Conservation (phyloP, 2,797 vertebrate genomes). For the Pampus argenteus region DNA sequence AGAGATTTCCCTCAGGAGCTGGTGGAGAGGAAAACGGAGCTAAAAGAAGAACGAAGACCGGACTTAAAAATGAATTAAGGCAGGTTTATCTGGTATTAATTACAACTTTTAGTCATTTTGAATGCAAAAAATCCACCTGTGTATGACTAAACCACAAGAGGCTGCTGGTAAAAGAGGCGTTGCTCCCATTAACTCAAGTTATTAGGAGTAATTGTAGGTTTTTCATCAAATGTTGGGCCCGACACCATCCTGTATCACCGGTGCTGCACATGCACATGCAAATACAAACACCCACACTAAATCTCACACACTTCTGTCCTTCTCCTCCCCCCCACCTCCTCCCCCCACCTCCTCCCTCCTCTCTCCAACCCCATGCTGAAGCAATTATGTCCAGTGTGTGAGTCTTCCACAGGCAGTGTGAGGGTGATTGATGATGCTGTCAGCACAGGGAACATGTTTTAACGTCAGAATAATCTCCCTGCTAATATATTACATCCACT, state of each 20-base stretch:
- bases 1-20: neutral
- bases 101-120: neutral
- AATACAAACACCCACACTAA: constrained; percentile 54
- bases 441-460: constrained; percentile 84
- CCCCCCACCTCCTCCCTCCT: neutral
- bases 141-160: neutral
- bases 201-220: constrained; percentile 30
- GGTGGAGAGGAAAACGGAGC: neutral
- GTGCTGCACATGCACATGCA: constrained; percentile 57
- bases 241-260: constrained; percentile 24
- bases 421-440: constrained; percentile 88
- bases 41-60: neutral
- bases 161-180: constrained; percentile 16
- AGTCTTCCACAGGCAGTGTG: constrained; percentile 83
- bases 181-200: constrained; percentile 28
- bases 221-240: constrained; percentile 29
- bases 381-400: constrained; percentile 84
- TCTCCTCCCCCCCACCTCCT: constrained; percentile 4
- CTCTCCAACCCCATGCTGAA: constrained; percentile 81
- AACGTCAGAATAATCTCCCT: constrained; percentile 87
- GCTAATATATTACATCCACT: constrained; percentile 87
- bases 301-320: constrained; percentile 50
- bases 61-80: neutral
- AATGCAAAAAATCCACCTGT: constrained; percentile 8
- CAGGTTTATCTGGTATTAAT: neutral